Base-by-base conservation (phyloP, 2,888 invertebrate species). In the Chelonus formosanus region DNA sequence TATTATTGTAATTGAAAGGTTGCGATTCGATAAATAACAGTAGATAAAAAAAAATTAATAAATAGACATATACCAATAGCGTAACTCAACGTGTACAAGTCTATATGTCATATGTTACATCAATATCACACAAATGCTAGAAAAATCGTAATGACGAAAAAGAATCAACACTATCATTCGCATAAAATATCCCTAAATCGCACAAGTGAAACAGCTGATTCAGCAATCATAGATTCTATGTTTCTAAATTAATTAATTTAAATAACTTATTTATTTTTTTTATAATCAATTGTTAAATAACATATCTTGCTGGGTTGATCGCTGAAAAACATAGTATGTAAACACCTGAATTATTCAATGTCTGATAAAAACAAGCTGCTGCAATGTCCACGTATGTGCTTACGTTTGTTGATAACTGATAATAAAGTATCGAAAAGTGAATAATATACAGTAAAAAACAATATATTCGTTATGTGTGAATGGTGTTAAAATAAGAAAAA, bases 361-460 rank as follows among this genome's bases (percentile, higher is more conserved):
- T 52, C 45, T 7, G 7, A 44, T 43, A 52, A 48, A 66, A 57
- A 53, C 52, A 65, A 63, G 58, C 61, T 47, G 53, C 50, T 67
- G 61, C 69, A 69, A 79, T 79, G 78, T 80, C 76, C 78, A 79
- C 79, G 77, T 79, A 78, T 74, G 70, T 72, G 67, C 71, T 67
- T 64, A 70, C 67, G 52, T 70, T 60, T 66, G 67, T 69, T 70
- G 71, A 73, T 67, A 36, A 66, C 47, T 40, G 45, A 50, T 60
- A 58, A 71, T 45, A 35, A 57, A 20, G 35, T 20, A 48, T 44
- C 10, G 32, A 48, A 8, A 56, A 55, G 50, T 54, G 55, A 32
- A 35, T 8, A 35, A 63, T n/a, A 58, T 43, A 40, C 32, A 40
- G 10, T 20, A 36, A 32, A 43, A 56, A n/a, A 44, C 40, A 56